Conservation (phyloP, 2,888 invertebrate species). For the Leucozona laternaria region DNA sequence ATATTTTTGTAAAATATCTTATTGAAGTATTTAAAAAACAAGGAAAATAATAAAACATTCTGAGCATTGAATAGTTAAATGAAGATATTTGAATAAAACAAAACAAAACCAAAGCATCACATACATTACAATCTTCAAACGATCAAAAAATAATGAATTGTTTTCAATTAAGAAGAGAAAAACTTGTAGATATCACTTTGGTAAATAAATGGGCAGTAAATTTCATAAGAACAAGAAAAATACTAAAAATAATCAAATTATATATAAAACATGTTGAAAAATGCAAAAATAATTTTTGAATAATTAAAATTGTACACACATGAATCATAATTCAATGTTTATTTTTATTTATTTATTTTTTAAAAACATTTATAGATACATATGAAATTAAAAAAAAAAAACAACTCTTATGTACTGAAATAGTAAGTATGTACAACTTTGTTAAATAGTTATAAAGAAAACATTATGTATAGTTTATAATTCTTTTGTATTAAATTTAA, state of each 20-base stretch:
- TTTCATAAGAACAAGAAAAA: conserved; percentile 12
- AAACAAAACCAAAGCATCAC: conserved; percentile 16
- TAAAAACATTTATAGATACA: conserved; percentile 7
- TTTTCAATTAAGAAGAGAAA: conserved; percentile 19
- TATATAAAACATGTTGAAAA: conserved; percentile 1
- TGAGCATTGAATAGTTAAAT: conserved; percentile 44
- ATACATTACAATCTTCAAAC: conserved; percentile 14
- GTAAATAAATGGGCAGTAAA: conserved; percentile 7
- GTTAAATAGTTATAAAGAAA: conserved; percentile 69
- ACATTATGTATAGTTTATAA: conserved; percentile 4
- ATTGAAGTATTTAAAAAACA: conserved; percentile 37
- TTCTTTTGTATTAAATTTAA: neutral
- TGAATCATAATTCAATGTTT: conserved; percentile 25
- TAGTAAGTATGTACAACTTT: conserved; percentile 62
- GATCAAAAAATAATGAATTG: conserved; percentile 8
- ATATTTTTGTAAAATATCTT: conserved; percentile 75
- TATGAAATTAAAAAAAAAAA: conserved; percentile 15
- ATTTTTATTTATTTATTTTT: conserved; percentile 41
- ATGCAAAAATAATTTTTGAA: conserved; percentile 17
- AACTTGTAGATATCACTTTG: conserved; percentile 1
- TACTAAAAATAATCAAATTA: conserved; percentile 28
- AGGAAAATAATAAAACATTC: conserved; percentile 9
- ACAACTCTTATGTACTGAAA: conserved; percentile 69
- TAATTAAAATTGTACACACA: conserved; percentile 9
- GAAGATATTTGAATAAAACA: conserved; percentile 26